A percentile compares a stretch with the other conserved stretches of the same genome.
These are phyloP conservation scores for Chloropsis cyanopogon DNA, from an alignment of 2,113 vertebrate species.

Conservation along the genomic window DNA sequence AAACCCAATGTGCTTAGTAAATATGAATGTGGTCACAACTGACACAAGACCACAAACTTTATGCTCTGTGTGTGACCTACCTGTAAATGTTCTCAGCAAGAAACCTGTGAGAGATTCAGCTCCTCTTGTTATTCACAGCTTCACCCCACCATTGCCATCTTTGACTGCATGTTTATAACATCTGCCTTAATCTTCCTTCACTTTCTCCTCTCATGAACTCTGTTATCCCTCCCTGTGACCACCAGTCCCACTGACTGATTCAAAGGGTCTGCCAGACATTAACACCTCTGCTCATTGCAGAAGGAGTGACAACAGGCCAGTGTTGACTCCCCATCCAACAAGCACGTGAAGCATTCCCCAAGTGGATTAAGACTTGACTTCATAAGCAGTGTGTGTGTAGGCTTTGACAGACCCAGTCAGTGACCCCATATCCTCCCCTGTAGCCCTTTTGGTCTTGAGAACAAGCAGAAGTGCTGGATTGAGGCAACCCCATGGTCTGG, in stretches of 20 bases:
- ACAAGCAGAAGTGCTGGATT: not conserved
- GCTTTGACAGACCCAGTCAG: not conserved
- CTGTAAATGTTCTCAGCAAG: not conserved
- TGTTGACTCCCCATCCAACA: not conserved
- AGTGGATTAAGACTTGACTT: not conserved
- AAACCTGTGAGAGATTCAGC: not conserved
- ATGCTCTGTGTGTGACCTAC: not conserved
- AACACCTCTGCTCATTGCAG: not conserved
- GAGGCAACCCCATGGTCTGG: accelerated
- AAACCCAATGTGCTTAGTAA: not conserved
- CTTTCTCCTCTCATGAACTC: not conserved
- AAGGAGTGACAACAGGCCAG: not conserved
- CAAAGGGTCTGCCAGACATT: not conserved
- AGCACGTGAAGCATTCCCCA: not conserved
- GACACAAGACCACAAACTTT: not conserved
- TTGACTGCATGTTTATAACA: not conserved
- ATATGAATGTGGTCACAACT: not conserved
- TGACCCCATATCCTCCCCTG: not conserved
- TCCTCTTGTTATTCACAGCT: not conserved
- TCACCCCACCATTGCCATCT: not conserved
- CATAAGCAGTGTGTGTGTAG: not conserved
- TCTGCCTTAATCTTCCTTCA: not conserved
- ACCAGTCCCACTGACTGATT: not conserved
- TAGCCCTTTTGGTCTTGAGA: not conserved
- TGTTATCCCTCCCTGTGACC: accelerated